Conservation (phyloP, 2,888 invertebrate genomes). For the Brachyopa scutellaris region DNA sequence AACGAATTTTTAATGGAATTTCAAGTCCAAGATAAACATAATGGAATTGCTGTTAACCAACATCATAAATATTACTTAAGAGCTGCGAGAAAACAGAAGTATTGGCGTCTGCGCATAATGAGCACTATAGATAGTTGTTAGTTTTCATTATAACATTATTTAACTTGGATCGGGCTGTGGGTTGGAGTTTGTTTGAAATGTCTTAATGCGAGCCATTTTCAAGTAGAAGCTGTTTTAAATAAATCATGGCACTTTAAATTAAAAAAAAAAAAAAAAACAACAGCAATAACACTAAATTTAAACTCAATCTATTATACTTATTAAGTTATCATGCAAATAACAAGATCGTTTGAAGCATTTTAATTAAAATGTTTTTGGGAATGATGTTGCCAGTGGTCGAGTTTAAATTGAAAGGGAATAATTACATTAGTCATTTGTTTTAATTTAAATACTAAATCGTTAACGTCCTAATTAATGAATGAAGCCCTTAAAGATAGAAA, state of each 20-base stretch:
- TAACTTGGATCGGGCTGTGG: not conserved
- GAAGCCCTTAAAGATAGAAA: too few species aligned
- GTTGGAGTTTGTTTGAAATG: not conserved
- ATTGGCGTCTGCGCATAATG: slow-evolving; percentile 28
- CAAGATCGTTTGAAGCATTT: too few species aligned
- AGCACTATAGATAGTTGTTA: slow-evolving; percentile 17
- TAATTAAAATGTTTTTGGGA: too few species aligned
- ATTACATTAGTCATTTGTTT: too few species aligned
- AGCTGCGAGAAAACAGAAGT: not conserved
- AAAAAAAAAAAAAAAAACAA: too few species aligned
- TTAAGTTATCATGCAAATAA: not conserved
- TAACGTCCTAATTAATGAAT: too few species aligned
- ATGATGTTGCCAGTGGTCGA: too few species aligned
- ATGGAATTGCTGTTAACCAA: not conserved
- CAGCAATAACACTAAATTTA: not conserved
- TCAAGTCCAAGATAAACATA: slow-evolving; percentile 12
- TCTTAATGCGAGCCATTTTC: not conserved
- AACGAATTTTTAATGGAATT: slow-evolving; percentile 13
- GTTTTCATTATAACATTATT: not conserved
- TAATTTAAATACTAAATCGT: too few species aligned
- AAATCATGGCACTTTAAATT: not conserved
- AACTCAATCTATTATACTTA: not conserved
- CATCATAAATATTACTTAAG: slow-evolving; percentile 14
- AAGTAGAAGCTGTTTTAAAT: not conserved
- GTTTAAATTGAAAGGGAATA: too few species aligned